phyloP scores from a whole-genome alignment of 2,113 vertebrate species.

The Erythrocercus mccallii region DNA sequence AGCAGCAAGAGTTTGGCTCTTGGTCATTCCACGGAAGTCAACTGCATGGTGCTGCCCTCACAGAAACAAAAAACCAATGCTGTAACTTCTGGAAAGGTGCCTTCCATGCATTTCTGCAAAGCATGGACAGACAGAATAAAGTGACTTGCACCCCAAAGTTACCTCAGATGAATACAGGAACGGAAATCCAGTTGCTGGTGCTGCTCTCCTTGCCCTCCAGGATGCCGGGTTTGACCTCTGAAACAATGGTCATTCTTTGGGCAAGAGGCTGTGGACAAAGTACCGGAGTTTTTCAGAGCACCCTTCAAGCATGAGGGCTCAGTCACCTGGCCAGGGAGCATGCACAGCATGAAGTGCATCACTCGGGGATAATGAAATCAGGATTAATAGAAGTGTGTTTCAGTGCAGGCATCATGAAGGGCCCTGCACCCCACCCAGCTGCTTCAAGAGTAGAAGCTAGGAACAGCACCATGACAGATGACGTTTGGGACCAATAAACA shows the following conservation, averaged over 20 bases:
- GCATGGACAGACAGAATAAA: neutral
- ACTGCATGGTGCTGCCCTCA: neutral
- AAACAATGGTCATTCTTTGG: neutral
- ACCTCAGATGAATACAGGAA: neutral
- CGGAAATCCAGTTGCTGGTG: neutral
- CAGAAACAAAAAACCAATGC: neutral
- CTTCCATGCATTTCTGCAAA: neutral
- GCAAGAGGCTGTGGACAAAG: neutral
- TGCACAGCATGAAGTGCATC: neutral
- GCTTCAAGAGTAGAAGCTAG: neutral
- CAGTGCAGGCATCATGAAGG: neutral
- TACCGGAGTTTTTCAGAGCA: fast-evolving
- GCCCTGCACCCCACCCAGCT: neutral
- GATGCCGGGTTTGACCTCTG: neutral
- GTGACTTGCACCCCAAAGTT: neutral
- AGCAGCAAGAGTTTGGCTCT: neutral
- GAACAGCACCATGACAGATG: fast-evolving
- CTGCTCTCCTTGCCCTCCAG: neutral
- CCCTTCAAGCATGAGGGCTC: neutral
- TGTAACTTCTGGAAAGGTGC: neutral
- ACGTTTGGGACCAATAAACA: neutral
- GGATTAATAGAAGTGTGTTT: neutral
- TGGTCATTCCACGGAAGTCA: neutral
- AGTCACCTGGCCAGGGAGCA: neutral
- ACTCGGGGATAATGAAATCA: neutral